phyloP scores from a whole-genome alignment of 2,888 invertebrate genomes.

The Cheilosia urbana region DNA sequence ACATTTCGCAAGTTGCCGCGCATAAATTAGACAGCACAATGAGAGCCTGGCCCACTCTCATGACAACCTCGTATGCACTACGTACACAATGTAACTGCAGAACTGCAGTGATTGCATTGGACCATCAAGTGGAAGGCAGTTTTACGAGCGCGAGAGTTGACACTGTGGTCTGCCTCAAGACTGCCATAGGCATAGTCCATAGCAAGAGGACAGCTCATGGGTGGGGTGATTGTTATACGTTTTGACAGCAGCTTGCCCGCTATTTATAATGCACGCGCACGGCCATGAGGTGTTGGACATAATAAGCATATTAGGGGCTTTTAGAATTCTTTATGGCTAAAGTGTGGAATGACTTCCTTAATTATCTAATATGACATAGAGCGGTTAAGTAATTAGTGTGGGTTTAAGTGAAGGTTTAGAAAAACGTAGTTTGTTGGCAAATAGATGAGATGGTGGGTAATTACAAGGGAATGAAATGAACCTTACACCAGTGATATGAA shows the following conservation, averaged over 20 bases:
- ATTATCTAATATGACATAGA: conserved; percentile 11
- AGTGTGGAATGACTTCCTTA: conserved; percentile 37
- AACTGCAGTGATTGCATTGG: conserved; percentile 13
- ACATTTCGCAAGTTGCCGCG: conserved; percentile 39
- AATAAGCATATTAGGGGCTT: background rate
- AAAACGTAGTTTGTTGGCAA: no score
- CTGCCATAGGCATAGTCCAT: background rate
- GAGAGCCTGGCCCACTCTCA: conserved; percentile 27
- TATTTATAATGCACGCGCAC: background rate
- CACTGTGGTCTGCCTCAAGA: conserved; percentile 15
- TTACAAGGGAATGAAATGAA: no score
- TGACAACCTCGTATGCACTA: background rate
- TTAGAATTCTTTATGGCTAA: conserved; percentile 7
- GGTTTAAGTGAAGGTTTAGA: background rate
- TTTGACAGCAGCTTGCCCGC: conserved; percentile 27
- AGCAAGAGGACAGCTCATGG: background rate
- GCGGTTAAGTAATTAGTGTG: background rate
- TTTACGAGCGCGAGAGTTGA: conserved; percentile 19
- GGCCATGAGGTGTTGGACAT: conserved; percentile 30
- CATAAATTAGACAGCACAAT: conserved; percentile 32
- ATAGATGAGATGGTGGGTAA: no score
- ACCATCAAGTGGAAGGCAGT: conserved; percentile 18
- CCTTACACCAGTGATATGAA: no score
- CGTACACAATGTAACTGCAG: background rate
- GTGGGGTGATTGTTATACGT: conserved; percentile 24